These are phyloP conservation scores for Eulacestoma nigropectus DNA, from an alignment of 2,113 vertebrate species.

Conservation along the genomic window DNA sequence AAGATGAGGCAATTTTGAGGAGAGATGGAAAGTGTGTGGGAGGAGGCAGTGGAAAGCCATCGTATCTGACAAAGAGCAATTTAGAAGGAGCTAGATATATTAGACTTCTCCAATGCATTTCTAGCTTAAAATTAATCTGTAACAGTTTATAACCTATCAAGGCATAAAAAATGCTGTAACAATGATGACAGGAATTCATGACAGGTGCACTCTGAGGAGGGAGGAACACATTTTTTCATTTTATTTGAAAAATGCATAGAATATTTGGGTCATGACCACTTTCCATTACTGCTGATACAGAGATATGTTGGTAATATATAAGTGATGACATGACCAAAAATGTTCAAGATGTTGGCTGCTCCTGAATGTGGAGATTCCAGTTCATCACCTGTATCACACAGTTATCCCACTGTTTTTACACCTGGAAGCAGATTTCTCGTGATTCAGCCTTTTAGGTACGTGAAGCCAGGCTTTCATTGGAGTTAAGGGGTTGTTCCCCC, in stretches of 20 bases:
- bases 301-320: not conserved
- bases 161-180: not conserved
- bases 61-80: slow-evolving; percentile 57
- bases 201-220: not conserved
- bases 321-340: not conserved
- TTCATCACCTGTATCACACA: not conserved
- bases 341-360: not conserved
- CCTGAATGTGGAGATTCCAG: not conserved
- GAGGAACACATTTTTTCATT: not conserved
- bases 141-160: slow-evolving; percentile 22
- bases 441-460: not conserved
- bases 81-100: slow-evolving; percentile 30
- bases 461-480: not conserved
- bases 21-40: slow-evolving; percentile 53
- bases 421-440: not conserved
- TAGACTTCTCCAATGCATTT: slow-evolving; percentile 17
- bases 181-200: not conserved
- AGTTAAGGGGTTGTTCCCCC: not conserved
- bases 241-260: not conserved
- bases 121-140: slow-evolving; percentile 47
- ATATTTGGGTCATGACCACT: not conserved
- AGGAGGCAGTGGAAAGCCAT: slow-evolving; percentile 45
- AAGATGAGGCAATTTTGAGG: slow-evolving; percentile 60
- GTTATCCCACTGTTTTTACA: not conserved
- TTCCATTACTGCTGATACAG: not conserved